Percentiles rank a stretch among this genome's conserved stretches.
Conservation (phyloP, 2,113 vertebrate species). For the Seriola quinqueradiata region DNA sequence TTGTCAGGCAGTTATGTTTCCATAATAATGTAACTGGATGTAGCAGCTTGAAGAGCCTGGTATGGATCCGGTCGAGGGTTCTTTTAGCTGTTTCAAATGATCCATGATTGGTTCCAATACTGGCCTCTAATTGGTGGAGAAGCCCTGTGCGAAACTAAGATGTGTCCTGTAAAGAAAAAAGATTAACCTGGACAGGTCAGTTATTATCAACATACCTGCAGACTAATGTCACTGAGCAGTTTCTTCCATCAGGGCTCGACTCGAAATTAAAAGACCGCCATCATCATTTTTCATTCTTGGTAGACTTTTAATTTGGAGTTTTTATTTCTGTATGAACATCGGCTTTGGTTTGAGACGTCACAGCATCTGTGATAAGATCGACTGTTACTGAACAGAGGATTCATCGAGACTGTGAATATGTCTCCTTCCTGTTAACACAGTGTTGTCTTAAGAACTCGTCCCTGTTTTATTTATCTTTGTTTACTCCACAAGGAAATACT, state of each 20-base stretch:
- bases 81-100: too few species aligned
- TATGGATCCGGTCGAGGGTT: too few species aligned
- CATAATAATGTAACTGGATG: too few species aligned
- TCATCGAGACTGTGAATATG: not conserved
- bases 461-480: not conserved
- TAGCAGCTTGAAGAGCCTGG: too few species aligned
- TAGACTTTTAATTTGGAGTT: not conserved
- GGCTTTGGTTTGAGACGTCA: not conserved
- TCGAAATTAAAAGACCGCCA: too few species aligned
- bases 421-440: not conserved
- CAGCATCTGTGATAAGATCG: not conserved
- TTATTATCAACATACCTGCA: too few species aligned
- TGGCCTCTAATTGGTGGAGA: not conserved
- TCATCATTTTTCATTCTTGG: not conserved
- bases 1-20: too few species aligned
- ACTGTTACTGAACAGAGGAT: not conserved
- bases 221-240: not conserved
- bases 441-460: conserved; percentile 8
- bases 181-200: too few species aligned
- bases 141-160: not conserved
- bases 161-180: not conserved
- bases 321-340: not conserved
- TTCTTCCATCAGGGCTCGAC: not conserved
- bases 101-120: too few species aligned
- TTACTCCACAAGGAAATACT: not conserved